Evolutionary conservation across 2,888 invertebrate species (phyloP).

Genomic region (Ophion slaviceki): DNA sequence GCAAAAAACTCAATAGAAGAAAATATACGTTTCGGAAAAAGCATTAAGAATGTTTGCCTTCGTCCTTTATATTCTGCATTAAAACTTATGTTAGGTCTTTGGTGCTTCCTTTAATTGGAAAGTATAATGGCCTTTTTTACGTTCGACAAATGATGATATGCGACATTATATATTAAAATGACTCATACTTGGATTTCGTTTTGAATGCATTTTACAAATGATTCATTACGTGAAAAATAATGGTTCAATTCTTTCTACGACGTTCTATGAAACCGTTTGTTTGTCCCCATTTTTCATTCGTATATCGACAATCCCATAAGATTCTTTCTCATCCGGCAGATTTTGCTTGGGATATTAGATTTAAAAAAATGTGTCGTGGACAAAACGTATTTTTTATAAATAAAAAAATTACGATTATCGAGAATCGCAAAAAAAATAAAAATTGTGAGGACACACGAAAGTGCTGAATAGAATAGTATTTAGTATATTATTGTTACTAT

Average conservation of each 20-base stretch:
- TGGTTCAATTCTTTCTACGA: not conserved
- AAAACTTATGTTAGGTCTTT: not conserved
- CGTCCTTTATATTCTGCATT: not conserved
- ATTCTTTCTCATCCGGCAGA: conserved; percentile 42
- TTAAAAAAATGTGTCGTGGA: conserved; percentile 35
- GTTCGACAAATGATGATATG: not conserved
- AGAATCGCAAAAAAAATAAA: conserved; percentile 24
- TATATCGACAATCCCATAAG: not conserved
- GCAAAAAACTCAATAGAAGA: not conserved
- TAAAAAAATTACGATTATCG: conserved; percentile 34
- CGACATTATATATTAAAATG: not conserved
- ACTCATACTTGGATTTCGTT: not conserved
- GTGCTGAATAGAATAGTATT: conserved; percentile 30
- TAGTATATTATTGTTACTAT: conserved; percentile 42
- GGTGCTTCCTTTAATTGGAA: not conserved
- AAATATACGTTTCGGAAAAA: not conserved
- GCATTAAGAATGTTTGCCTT: not conserved
- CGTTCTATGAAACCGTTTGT: not conserved
- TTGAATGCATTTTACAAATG: not conserved
- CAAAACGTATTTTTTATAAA: conserved; percentile 57
- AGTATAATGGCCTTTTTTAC: not conserved
- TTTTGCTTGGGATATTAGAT: conserved; percentile 51
- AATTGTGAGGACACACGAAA: conserved; percentile 32
- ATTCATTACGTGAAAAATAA: not conserved
- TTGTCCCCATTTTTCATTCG: conserved; percentile 23